Conservation (phyloP, 2,888 invertebrate species). For the Chironomus tentans region DNA sequence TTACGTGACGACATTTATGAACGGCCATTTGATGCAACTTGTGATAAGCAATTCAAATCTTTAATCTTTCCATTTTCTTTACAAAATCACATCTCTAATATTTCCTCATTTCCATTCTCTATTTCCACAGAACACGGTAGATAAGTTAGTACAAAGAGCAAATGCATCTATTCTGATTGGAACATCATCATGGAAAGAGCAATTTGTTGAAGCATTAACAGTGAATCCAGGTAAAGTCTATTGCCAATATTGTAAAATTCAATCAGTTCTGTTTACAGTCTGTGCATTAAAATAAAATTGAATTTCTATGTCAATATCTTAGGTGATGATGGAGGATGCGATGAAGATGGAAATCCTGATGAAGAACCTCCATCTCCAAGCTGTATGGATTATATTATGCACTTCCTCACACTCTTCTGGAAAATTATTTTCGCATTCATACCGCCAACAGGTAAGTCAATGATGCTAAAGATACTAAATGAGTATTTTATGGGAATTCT, state of each 20-base stretch:
- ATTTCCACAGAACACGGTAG: slow-evolving; percentile 79
- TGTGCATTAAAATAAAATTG: neutral
- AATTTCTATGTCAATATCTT: slow-evolving; percentile 17
- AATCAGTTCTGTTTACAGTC: neutral
- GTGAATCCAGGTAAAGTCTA: slow-evolving; percentile 68
- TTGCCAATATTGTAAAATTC: neutral
- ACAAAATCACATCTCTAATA: neutral
- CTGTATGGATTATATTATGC: slow-evolving; percentile 88
- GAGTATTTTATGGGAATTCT: neutral
- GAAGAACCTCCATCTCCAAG: slow-evolving; percentile 61
- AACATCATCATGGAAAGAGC: slow-evolving; percentile 98
- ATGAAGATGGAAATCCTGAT: slow-evolving; percentile 50
- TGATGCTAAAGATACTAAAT: neutral
- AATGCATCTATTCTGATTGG: slow-evolving; percentile 89
- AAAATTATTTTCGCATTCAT: slow-evolving; percentile 95
- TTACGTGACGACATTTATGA: too few relatives aligned
- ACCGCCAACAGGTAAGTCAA: slow-evolving; percentile 80
- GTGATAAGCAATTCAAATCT: neutral
- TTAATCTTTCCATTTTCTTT: neutral
- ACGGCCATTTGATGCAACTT: too few relatives aligned
- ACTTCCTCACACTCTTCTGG: slow-evolving; percentile 95
- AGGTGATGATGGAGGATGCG: slow-evolving; percentile 46
- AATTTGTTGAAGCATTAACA: slow-evolving; percentile 93
- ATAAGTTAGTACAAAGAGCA: slow-evolving; percentile 94
- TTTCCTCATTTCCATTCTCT: neutral